These are phyloP conservation scores for Lophotis ruficrista DNA, from an alignment of 2,113 vertebrate species.

Conservation along the genomic window DNA sequence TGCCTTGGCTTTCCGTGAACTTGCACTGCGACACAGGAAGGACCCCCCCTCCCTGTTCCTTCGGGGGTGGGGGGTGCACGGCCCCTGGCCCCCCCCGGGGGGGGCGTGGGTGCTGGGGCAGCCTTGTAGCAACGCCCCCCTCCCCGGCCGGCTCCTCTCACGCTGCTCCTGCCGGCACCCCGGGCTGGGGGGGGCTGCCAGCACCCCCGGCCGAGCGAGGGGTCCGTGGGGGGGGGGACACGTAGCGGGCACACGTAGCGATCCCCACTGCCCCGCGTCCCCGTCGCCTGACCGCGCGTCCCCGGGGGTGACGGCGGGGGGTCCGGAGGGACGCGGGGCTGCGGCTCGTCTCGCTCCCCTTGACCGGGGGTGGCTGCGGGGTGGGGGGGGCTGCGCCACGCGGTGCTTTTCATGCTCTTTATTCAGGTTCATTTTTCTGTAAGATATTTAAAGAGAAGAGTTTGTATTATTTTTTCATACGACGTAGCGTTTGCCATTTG, in stretches of 20 bases:
- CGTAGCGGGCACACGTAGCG: neutral
- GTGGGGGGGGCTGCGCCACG: neutral
- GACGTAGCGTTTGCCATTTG: constrained; percentile 69
- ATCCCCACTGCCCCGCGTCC: neutral
- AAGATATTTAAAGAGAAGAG: constrained; percentile 83
- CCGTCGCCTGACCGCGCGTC: neutral
- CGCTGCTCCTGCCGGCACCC: neutral
- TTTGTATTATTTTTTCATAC: constrained; percentile 84
- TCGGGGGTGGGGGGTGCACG: neutral
- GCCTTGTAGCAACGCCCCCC: neutral
- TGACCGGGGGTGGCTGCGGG: neutral
- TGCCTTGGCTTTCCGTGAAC: constrained; percentile 65
- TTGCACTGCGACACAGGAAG: constrained; percentile 39
- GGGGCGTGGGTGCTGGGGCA: neutral
- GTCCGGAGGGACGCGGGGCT: neutral
- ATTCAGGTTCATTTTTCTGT: constrained; percentile 80
- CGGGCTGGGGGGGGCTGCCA: neutral
- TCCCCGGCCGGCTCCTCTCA: neutral
- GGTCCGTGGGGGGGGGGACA: rapidly evolving
- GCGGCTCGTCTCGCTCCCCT: neutral
- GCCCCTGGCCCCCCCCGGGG: rapidly evolving
- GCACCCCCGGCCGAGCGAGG: neutral
- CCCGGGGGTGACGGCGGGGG: neutral
- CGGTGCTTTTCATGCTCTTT: constrained; percentile 47
- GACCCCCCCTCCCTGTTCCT: neutral